phyloP scores from a whole-genome alignment of 2,888 invertebrate species.

The Anarsia innoxiella region DNA sequence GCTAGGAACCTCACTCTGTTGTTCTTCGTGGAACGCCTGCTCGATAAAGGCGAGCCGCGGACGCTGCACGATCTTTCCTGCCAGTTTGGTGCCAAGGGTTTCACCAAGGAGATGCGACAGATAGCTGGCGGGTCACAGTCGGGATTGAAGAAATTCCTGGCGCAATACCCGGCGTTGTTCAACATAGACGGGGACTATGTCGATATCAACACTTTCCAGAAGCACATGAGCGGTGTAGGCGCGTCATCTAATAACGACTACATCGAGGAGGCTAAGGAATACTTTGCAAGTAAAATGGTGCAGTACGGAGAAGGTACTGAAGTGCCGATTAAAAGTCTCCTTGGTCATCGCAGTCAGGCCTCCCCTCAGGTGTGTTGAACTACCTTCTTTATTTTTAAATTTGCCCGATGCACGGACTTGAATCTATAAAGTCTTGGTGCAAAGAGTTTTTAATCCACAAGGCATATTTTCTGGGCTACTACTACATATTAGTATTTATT shows the following conservation, averaged over 20 bases:
- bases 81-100: constrained; percentile 99
- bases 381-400: too few relatives aligned
- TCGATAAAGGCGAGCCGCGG: constrained; percentile 97
- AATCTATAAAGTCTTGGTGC: too few relatives aligned
- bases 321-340: constrained; percentile 96
- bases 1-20: constrained; percentile 96
- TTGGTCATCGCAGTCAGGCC: constrained; percentile 97
- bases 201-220: constrained; percentile 87
- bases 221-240: constrained; percentile 74
- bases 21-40: constrained; percentile 98
- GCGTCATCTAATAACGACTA: constrained; percentile 86
- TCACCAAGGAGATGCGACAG: constrained; percentile 98
- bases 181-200: constrained; percentile 95
- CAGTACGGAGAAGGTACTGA: constrained; percentile 97
- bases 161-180: constrained; percentile 97
- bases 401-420: too few relatives aligned
- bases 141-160: constrained; percentile 96
- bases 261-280: constrained; percentile 97
- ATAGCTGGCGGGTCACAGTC: constrained; percentile 97
- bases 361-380: constrained; percentile 90
- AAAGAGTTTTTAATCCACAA: too few relatives aligned
- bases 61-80: constrained; percentile 98
- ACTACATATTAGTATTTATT: too few relatives aligned
- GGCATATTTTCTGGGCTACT: too few relatives aligned
- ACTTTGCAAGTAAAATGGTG: constrained; percentile 95